Evolutionary conservation across 1,140 invertebrate genomes (phyloP), one percentile per base, ranked within the genome.

Genomic region (Zaprionus davidi): DNA sequence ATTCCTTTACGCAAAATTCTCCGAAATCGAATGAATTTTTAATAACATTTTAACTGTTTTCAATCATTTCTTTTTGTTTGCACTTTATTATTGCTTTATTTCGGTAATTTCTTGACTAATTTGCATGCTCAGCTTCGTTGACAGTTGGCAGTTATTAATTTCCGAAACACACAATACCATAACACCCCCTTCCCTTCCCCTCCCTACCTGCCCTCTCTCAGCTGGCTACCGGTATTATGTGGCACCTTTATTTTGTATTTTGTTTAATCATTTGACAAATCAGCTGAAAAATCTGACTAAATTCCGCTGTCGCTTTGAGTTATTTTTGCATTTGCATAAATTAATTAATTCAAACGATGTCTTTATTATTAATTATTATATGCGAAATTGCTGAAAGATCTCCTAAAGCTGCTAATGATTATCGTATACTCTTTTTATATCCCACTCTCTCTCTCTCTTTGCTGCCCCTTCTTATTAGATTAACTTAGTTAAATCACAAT

Each of bases 271-370:
- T 79, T 73, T 83, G 58, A 77, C 72, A 76, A 65, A 73, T 70
- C 76, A 58, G 63, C 75, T 41, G 56, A 53, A 57, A 56, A 73
- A 62, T 51, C 36, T 67, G 36, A 49, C 59, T 66, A 63, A 82
- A 80, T 77, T 79, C 69, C 36, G 55, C 73, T 87, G 80, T 87
- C 83, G 83, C 83, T 74, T 72, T 74, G 70, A 82, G 80, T 78
- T 72, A 79, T 46, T 70, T 70, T 69, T 59, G 51, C 69, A 87
- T 87, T 87, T 82, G 83, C 83, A 87, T 87, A 83, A 86, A 87
- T 87, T 88, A 73, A 65, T 63, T 88, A 76, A 65, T 63, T 72
- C 20, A 57, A 60, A 20, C 59, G 49, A 83, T 73, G 68, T 64
- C 82, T 86, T 79, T 74, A 86, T 86, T 67, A 78, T 58, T 36